A percentile compares a stretch with the other conserved stretches of the same genome.
Conservation (phyloP, 2,113 vertebrate species). For the Labeo rohita region DNA sequence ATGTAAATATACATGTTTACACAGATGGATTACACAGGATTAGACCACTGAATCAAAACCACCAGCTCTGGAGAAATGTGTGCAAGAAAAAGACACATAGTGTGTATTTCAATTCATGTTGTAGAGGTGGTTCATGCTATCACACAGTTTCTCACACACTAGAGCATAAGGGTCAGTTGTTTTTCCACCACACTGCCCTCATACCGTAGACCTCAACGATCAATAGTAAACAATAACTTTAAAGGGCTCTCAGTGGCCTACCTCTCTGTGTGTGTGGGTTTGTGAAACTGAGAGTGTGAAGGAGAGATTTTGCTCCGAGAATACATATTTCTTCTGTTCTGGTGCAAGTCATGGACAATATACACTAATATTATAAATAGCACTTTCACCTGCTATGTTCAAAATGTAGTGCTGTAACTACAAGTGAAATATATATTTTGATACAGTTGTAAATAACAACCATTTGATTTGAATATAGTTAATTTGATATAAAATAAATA, state of each 20-base stretch:
- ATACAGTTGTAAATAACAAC: not conserved
- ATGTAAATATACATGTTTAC: constrained; percentile 22
- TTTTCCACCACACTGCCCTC: constrained; percentile 50
- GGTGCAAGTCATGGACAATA: not conserved
- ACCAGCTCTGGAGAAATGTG: constrained; percentile 4
- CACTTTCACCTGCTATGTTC: not conserved
- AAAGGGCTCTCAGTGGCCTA: constrained; percentile 52
- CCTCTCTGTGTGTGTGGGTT: constrained; percentile 33
- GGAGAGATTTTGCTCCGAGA: not conserved
- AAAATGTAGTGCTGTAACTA: not conserved
- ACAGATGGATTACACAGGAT: constrained; percentile 6
- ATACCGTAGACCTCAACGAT: constrained; percentile 38
- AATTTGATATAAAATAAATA: not conserved
- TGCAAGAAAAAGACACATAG: not conserved
- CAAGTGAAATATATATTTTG: not conserved
- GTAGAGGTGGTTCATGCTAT: constrained; percentile 3
- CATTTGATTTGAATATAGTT: not conserved
- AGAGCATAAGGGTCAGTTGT: constrained; percentile 44
- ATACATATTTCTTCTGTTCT: constrained; percentile 41
- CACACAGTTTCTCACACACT: constrained; percentile 35
- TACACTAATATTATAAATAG: constrained; percentile 14
- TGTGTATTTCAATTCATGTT: constrained; percentile 27
- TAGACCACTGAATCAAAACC: constrained; percentile 1
- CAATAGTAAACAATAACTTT: constrained; percentile 58
- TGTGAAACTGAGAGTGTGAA: constrained; percentile 4